Evolutionary conservation across 2,797 vertebrate genomes (phyloP).

Genomic region (Phrynocephalus guinanensis): DNA sequence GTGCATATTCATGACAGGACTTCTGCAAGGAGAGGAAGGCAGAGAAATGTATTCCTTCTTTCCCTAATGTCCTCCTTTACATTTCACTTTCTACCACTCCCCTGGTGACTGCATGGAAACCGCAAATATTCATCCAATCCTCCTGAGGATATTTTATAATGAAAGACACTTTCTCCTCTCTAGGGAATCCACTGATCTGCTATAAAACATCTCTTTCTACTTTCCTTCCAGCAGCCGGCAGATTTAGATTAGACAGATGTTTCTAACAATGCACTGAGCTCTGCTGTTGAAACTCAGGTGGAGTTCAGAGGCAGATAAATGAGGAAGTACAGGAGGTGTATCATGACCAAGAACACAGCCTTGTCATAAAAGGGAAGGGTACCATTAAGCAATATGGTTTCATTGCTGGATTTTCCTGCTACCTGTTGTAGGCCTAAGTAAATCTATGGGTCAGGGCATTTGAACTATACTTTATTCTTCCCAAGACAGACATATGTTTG

Average conservation of each 20-base stretch:
- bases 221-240: neutral
- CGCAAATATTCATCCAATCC: conserved; percentile 22
- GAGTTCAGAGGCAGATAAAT: neutral
- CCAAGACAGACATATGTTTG: neutral
- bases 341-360: neutral
- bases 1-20: neutral
- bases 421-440: neutral
- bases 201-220: conserved; percentile 22
- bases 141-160: neutral
- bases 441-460: neutral
- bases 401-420: neutral
- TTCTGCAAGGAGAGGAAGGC: neutral
- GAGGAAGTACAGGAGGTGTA: neutral
- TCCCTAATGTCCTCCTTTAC: neutral
- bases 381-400: neutral
- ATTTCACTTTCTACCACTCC: conserved; percentile 23
- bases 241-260: conserved; percentile 11
- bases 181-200: conserved; percentile 3
- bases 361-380: neutral
- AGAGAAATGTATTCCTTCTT: neutral
- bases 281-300: neutral
- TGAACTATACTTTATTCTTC: neutral
- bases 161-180: neutral
- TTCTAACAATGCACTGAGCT: neutral
- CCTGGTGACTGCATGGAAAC: conserved; percentile 20